Evolutionary conservation across 1,140 invertebrate genomes (phyloP).

Genomic region (Globodera ellingtonae): DNA sequence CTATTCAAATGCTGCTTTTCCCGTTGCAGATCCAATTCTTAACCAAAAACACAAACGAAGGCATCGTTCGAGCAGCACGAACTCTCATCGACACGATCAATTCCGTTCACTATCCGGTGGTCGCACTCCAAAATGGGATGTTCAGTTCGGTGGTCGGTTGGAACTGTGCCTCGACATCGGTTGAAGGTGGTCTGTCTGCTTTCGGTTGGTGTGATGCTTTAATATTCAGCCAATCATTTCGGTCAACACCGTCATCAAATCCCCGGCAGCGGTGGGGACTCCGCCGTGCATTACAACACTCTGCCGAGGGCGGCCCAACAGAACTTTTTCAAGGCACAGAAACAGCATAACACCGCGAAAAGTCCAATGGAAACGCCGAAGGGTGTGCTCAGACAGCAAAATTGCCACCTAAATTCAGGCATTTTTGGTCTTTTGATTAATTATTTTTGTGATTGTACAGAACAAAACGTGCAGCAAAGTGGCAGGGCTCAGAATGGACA

Average conservation of each 20-base stretch:
- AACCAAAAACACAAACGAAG: conserved; percentile 16
- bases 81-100: conserved; percentile 13
- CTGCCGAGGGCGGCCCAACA: not conserved
- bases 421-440: not conserved
- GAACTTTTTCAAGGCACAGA: not conserved
- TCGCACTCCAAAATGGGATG: not conserved
- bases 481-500: not conserved
- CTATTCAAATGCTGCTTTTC: not conserved
- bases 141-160: not conserved
- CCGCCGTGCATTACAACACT: not conserved
- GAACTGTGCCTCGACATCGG: not conserved
- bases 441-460: not conserved
- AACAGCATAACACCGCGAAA: not conserved
- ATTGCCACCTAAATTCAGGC: not conserved
- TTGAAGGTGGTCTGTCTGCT: not conserved
- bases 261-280: not conserved
- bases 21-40: conserved; percentile 7
- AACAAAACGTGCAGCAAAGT: not conserved
- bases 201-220: not conserved
- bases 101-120: conserved; percentile 10
- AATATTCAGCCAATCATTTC: not conserved
- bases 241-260: not conserved
- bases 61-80: conserved; percentile 23
- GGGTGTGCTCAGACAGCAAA: conserved; percentile 8
- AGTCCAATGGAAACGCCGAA: not conserved